These are phyloP conservation scores for Hapalemur alaotrensis DNA, from an alignment of 2,797 vertebrate species.

Conservation along the genomic window DNA sequence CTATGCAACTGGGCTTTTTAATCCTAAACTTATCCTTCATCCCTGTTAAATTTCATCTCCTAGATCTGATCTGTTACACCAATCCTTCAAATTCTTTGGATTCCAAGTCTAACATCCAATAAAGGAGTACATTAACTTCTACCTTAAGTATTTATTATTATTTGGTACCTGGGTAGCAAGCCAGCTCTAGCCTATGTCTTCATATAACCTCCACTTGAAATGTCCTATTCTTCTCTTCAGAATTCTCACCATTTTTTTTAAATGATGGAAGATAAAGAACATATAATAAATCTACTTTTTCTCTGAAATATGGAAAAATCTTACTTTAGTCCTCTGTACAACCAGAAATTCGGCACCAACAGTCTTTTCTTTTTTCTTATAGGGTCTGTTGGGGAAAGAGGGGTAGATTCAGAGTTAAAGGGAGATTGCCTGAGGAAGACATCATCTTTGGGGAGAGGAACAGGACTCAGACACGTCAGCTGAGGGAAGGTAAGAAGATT, in stretches of 20 bases:
- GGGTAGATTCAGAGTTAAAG: neutral
- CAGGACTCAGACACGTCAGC: neutral
- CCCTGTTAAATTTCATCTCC: neutral
- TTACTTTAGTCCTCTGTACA: conserved; percentile 37
- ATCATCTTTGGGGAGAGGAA: neutral
- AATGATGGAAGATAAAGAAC: neutral
- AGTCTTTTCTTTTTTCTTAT: conserved; percentile 38
- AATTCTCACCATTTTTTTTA: neutral
- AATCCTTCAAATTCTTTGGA: neutral
- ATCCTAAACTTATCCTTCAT: neutral
- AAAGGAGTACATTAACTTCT: neutral
- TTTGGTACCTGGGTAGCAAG: neutral
- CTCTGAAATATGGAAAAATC: conserved; percentile 36
- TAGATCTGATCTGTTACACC: neutral
- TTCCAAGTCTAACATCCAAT: neutral
- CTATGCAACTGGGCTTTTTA: neutral
- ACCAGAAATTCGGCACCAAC: conserved; percentile 15
- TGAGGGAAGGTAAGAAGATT: neutral
- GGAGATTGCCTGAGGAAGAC: neutral
- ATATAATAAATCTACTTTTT: neutral
- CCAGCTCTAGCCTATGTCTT: neutral
- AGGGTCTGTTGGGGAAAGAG: conserved; percentile 1
- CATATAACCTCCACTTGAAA: neutral
- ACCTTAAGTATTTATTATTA: neutral
- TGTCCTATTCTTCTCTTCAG: neutral